Evolutionary conservation across 2,888 invertebrate genomes (phyloP), one percentile per base, ranked within the genome.

Genomic region (Electrophaes corylata): DNA sequence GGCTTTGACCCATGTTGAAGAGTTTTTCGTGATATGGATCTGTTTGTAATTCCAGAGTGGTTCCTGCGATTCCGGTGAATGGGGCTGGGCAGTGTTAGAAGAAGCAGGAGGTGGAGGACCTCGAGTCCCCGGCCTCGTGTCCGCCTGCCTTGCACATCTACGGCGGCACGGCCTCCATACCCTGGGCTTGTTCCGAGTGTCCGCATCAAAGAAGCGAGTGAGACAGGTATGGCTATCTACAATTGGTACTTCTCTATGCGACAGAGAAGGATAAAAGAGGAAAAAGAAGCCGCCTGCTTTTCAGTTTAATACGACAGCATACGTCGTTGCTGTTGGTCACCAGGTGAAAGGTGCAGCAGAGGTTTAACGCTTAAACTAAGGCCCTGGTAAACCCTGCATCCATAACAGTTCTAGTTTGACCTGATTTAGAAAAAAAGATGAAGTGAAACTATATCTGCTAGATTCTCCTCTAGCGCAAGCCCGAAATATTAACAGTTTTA

Each of bases 171-270:
- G 98, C 20, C 92, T 98, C 41, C 94, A 95, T 73, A 97, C 96
- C 39, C 93, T 97, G 14, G 98, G 98, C 1, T 95, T 98, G 60
- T 98, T 98, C 88, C 93, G 98, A 68, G 97, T 98, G 43, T 97
- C 98, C 65, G 95, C 97, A 31, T 98, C 98, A 3, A 97, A 97
- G 84, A 98, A 98, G 82, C 93, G 98, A 80, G 96, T 98, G 39
- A 93, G 98, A 85, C 97, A 98, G 95, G 97, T 97, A 49, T 67
- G 18, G 39, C 19, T 19, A 23, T 23, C 2, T 23, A 23, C 10
- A 29, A 8, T 29, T 29, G 26, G n/a, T n/a, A n/a, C n/a, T n/a
- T n/a, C 26, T 29, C 10, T 6, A 14, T 35, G 5, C 12, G 35
- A 11, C 2, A 31, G n/a, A 31, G n/a, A 31, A 4, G n/a, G n/a